phyloP scores from a whole-genome alignment of 2,797 vertebrate species.

The Sebastes minor region DNA sequence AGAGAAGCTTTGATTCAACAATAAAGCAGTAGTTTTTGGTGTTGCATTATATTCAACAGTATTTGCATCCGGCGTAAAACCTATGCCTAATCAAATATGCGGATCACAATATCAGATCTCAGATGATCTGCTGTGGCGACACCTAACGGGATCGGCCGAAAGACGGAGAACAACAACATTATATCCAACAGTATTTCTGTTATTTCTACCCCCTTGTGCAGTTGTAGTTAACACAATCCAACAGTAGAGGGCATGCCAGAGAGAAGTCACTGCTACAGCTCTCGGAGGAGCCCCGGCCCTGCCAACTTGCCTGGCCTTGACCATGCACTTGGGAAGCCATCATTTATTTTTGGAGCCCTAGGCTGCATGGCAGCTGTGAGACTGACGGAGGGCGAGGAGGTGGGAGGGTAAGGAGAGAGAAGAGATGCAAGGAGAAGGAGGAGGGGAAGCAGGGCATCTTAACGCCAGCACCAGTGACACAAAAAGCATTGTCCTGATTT shows the following conservation, averaged over 20 bases:
- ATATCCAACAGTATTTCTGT: background rate
- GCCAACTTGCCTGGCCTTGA: conserved; percentile 78
- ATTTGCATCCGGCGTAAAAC: no score
- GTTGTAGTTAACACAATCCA: conserved; percentile 15
- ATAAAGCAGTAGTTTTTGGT: background rate
- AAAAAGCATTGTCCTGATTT: conserved; percentile 85
- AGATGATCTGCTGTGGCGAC: no score
- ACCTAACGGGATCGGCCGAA: no score
- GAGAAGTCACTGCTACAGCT: conserved; percentile 19
- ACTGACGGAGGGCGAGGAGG: conserved; percentile 60
- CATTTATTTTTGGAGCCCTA: conserved; percentile 80
- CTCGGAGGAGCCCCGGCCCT: conserved; percentile 43
- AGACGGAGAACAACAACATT: background rate
- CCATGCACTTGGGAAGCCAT: conserved; percentile 71
- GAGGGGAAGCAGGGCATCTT: conserved; percentile 50
- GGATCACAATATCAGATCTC: no score
- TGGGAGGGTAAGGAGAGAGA: conserved; percentile 44
- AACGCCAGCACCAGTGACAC: conserved; percentile 76
- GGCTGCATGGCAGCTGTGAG: conserved; percentile 74
- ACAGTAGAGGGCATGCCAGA: conserved; percentile 62
- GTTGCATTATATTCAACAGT: no score
- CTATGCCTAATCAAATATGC: no score
- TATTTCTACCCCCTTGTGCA: background rate
- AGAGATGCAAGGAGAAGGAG: conserved; percentile 41
- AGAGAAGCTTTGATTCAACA: background rate